Base-by-base conservation (phyloP, 2,888 invertebrate species). In the Pantelozetes paolii region DNA sequence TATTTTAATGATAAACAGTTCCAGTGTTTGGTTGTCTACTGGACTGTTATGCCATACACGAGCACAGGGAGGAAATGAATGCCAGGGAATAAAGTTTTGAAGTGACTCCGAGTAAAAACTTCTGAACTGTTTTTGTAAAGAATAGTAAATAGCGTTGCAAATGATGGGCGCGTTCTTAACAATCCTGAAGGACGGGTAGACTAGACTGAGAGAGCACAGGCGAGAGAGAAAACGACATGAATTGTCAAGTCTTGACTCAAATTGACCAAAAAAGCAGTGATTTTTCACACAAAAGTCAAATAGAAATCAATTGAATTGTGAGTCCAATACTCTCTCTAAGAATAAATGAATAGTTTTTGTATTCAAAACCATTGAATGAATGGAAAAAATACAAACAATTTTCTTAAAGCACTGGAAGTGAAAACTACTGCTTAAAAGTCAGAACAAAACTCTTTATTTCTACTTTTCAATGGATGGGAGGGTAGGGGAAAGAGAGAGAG, bases 91-190 rank as follows among this genome's bases (percentile, higher is more conserved):
- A 36, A 36, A 36, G 11, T 8, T 11, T 36, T 36, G 36, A 11
- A 36, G 5, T 36, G 36, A 36, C 36, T 36, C 6, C 36, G 11
- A 8, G 36, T 8, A 36, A 36, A 36, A 36, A 36, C 6, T 36
- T 36, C 36, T 36, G 11, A 36, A 5, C 5, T n/a, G n/a, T n/a
- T n/a, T n/a, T n/a, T n/a, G n/a, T n/a, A n/a, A n/a, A 8, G 36
- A 36, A n/a, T n/a, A 45, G 18, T 45, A 45, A 45, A 45, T 45
- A 45, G 45, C 45, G 45, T 45, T 45, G 45, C 45, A 45, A 45
- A 45, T 45, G 45, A 45, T 45, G 45, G 45, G 45, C 45, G 45
- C 45, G 45, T 45, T 45, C 18, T 45, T 18, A 18, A 9, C 8
- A 11, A 6, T 11, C 2, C 45, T 45, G 15, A 3, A 18, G 2